Evolutionary conservation across 2,888 invertebrate genomes (phyloP), one percentile per base, ranked within the genome.

Genomic region (Himalopsyche tibetana): DNA sequence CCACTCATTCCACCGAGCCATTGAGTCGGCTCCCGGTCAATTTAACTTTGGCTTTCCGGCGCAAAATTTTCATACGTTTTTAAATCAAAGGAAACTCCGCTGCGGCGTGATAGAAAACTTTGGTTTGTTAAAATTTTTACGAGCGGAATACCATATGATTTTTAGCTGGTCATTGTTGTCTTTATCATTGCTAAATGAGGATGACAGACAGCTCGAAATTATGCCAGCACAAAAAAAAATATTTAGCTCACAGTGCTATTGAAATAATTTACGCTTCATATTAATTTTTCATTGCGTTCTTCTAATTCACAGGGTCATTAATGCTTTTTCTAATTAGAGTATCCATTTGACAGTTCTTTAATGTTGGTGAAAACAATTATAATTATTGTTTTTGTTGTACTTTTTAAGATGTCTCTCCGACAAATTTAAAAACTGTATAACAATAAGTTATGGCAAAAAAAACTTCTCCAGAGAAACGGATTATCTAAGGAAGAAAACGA

Each of bases 51-150:
- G 63, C 69, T 45, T 40, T 36, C 80, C 17, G 63, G 42, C 80
- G 82, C 55, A 56, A 86, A 86, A 84, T 82, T 85, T 82, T 40
- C 83, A 79, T 80, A 80, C 83, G 63, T 19, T 40, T 28, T 45
- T 83, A 87, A 87, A 87, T 87, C 87, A 80, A 86, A 79, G 19
- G 51, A 56, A 81, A 40, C 82, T 38, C 84, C 42, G 40, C 84
- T 38, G 17, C 8, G 63, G 63, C 11, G 28, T 63, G 63, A 63
- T 63, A 19, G 63, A 63, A 19, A 63, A 63, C 63, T 63, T 63
- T 63, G 63, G 63, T 63, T 63, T 63, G 63, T 63, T 63, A 63
- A 63, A 63, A 19, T 9, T 63, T 63, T 63, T 63, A 63, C 63
- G 19, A 19, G 28, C 63, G 63, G 63, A 19, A 63, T 19, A 19